Evolutionary conservation across 2,113 vertebrate genomes (phyloP), one percentile per base, ranked within the genome.

Genomic region (Coturnix japonica): DNA sequence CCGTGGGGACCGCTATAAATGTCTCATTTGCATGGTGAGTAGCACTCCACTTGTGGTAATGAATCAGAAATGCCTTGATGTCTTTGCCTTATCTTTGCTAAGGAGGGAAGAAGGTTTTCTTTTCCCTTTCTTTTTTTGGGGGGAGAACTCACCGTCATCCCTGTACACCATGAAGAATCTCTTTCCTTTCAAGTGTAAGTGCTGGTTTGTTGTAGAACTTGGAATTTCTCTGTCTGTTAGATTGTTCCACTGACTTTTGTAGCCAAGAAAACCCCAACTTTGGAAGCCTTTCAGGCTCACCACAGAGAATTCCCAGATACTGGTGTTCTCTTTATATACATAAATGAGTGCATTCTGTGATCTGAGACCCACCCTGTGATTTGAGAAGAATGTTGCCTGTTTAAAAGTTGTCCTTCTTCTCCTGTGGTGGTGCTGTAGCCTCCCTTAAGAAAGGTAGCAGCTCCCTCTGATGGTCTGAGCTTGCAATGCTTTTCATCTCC

Each of bases 21-120:
- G 99, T 98, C 99, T 99, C 98, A 99, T 99, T 97, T 99, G 99
- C 98, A 99, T 99, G 99, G 99, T 99, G 97, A 98, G 99, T 97
- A 88, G 93, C 91, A 83, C 88, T 96, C 84, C 95, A 90, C 85
- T 95, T 69, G 64, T 89, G 92, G 91, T 90, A 92, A 96, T 96
- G 95, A 96, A 96, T 97, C 91, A 96, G 92, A 95, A 94, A 95
- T 89, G 85, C 90, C 89, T 93, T 83, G 77, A 37, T 95, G 46
- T 64, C 94, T 92, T n/a, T 61, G 15, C 56, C 63, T 69, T 63
- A 64, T 33, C 39, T 74, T 82, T 87, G 67, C 80, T 0, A 14
- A 89, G 85, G 70, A 94, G 51, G 44, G 19, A 39, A 82, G 69
- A 82, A 77, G 90, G 46, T 75, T 77, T 75, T 64, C 39, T 59